Percentiles rank a stretch among this genome's conserved stretches.
Conservation (phyloP, 2,113 vertebrate species). For the Menidia beryllina region DNA sequence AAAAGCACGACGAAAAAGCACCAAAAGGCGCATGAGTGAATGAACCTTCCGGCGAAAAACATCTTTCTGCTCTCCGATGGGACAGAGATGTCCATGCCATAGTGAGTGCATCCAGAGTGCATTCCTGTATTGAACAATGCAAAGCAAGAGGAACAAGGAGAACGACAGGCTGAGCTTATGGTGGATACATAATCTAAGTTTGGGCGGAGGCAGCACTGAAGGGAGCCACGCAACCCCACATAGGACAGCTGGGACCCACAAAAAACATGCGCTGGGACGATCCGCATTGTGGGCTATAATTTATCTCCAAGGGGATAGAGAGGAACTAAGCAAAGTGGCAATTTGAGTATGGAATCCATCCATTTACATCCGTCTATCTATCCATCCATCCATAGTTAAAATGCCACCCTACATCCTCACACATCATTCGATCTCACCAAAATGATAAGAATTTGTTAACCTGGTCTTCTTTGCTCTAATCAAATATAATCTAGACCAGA, state of each 20-base stretch:
- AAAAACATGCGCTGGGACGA: constrained; percentile 36
- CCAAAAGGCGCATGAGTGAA: constrained; percentile 4
- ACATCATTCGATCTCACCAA: constrained; percentile 3
- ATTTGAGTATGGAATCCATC: constrained; percentile 34
- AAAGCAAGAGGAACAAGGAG: constrained; percentile 3
- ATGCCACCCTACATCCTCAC: background rate
- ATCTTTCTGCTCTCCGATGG: constrained; percentile 9
- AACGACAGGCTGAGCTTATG: background rate
- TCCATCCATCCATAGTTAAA: background rate
- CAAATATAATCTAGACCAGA: constrained; percentile 26
- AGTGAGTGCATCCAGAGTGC: constrained; percentile 29
- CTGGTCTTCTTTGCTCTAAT: constrained; percentile 12
- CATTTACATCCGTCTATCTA: no score
- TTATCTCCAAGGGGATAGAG: constrained; percentile 23
- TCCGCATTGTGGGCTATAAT: constrained; percentile 48
- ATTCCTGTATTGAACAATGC: constrained; percentile 1
- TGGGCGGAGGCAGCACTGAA: constrained; percentile 20
- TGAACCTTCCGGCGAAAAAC: background rate
- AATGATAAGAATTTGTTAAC: constrained; percentile 16
- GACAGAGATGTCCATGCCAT: constrained; percentile 16
- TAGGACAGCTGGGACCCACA: constrained; percentile 13
- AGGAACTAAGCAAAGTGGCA: constrained; percentile 21
- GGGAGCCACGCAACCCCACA: constrained; percentile 13
- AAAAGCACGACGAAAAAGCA: background rate
- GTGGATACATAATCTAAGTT: constrained; percentile 53